Evolutionary conservation across 1,140 invertebrate species (phyloP).

Genomic region (Micrasema minimum): DNA sequence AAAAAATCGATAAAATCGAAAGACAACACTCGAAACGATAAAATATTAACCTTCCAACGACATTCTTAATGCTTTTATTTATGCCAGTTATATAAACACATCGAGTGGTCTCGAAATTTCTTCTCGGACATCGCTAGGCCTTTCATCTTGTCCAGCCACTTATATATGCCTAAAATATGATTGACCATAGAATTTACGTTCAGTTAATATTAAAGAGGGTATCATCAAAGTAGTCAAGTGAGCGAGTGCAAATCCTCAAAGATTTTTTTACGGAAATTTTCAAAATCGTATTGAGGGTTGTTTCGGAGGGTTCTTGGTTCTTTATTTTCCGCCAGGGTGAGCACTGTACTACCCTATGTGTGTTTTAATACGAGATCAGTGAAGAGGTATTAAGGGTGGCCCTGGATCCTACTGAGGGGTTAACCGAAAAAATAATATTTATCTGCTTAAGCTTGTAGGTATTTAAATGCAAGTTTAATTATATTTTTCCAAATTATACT

Average conservation of each 20-base stretch:
- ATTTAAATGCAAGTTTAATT: not conserved
- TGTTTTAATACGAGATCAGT: slow-evolving; percentile 37
- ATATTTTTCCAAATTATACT: not conserved
- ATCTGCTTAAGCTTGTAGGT: slow-evolving; percentile 7
- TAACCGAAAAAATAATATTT: slow-evolving; percentile 5
- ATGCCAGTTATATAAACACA: not conserved
- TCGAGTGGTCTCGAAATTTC: not conserved
- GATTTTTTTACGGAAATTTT: slow-evolving; percentile 44
- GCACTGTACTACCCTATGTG: slow-evolving; percentile 31
- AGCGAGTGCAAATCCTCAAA: slow-evolving; percentile 37
- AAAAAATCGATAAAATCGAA: not conserved
- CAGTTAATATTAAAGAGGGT: slow-evolving; percentile 5
- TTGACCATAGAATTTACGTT: slow-evolving; percentile 27
- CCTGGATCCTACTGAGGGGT: slow-evolving; percentile 12
- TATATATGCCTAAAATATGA: slow-evolving; percentile 35
- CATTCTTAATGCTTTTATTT: slow-evolving; percentile 12
- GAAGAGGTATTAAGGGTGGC: not conserved
- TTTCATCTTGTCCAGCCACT: slow-evolving; percentile 18
- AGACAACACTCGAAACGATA: slow-evolving; percentile 6
- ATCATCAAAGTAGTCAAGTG: slow-evolving; percentile 41
- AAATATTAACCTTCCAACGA: slow-evolving; percentile 5
- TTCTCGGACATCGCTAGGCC: not conserved
- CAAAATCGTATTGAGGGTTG: slow-evolving; percentile 32
- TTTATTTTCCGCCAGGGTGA: slow-evolving; percentile 43
- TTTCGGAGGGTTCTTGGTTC: slow-evolving; percentile 21